Evolutionary conservation across 2,797 vertebrate genomes (phyloP).

Genomic region (Pygocentrus nattereri): DNA sequence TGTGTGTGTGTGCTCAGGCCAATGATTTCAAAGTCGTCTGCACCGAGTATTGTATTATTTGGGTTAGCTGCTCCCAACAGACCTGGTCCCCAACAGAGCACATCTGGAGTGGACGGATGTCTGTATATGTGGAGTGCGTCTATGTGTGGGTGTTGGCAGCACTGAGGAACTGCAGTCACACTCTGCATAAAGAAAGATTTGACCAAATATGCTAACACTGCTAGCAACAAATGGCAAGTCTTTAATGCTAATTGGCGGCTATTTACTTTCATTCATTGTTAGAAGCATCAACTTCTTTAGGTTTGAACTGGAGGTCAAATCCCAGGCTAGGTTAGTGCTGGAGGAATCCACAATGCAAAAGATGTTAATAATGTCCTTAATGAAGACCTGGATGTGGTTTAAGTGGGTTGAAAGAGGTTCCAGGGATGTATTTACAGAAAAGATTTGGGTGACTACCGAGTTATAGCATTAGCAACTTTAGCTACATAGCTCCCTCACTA

Average conservation of each 20-base stretch:
- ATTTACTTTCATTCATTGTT: too few species aligned
- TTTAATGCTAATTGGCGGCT: too few species aligned
- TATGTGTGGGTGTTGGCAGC: not conserved
- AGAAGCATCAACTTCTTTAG: not conserved
- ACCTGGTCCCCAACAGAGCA: slow-evolving; percentile 38
- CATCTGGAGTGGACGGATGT: slow-evolving; percentile 39
- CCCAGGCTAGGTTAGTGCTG: too few species aligned
- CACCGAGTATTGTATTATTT: slow-evolving; percentile 30
- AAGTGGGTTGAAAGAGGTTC: too few species aligned
- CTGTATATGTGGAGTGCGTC: slow-evolving; percentile 17
- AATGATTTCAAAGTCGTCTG: slow-evolving; percentile 13
- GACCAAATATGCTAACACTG: not conserved
- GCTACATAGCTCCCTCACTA: too few species aligned
- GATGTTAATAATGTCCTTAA: too few species aligned
- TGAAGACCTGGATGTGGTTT: too few species aligned
- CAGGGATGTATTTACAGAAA: too few species aligned
- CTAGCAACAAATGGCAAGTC: not conserved
- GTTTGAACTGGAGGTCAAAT: too few species aligned
- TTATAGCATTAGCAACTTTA: too few species aligned
- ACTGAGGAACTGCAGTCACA: not conserved
- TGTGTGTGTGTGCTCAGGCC: slow-evolving; percentile 1
- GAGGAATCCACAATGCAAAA: too few species aligned
- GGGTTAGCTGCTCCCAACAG: slow-evolving; percentile 26
- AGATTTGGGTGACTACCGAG: too few species aligned
- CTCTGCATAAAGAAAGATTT: not conserved